These are phyloP conservation scores for Echiichthys vipera DNA, from an alignment of 2,797 vertebrate species.

Conservation along the genomic window DNA sequence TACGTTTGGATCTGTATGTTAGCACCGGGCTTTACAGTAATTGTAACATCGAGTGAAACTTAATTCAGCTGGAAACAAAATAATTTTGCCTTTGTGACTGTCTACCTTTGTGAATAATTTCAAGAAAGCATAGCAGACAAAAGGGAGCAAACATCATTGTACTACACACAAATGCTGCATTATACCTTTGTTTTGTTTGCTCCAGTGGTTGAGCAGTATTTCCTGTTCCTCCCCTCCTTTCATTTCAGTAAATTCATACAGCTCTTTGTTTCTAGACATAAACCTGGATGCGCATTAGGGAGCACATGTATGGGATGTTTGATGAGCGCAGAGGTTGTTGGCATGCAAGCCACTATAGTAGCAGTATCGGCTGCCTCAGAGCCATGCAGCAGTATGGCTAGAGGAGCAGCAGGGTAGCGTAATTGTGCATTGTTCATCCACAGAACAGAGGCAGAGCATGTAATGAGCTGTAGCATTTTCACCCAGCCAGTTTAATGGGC, in stretches of 20 bases:
- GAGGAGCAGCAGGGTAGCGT: constrained; percentile 81
- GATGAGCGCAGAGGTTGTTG: constrained; percentile 67
- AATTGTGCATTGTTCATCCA: constrained; percentile 88
- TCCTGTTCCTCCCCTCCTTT: constrained; percentile 53
- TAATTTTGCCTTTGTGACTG: constrained; percentile 38
- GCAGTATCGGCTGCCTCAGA: constrained; percentile 73
- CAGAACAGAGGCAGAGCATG: constrained; percentile 86
- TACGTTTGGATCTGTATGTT: constrained; percentile 19
- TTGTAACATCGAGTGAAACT: constrained; percentile 34
- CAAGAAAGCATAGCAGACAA: constrained; percentile 55
- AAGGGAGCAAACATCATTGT: constrained; percentile 60
- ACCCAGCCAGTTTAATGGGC: constrained; percentile 84
- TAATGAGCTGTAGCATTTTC: constrained; percentile 86
- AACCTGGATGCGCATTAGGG: constrained; percentile 75
- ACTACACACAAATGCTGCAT: constrained; percentile 52
- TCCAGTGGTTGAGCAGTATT: constrained; percentile 45
- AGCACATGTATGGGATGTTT: constrained; percentile 71
- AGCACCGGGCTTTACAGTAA: constrained; percentile 25
- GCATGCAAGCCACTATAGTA: constrained; percentile 64
- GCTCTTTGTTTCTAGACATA: constrained; percentile 68
- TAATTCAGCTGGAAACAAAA: constrained; percentile 56
- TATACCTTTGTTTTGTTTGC: constrained; percentile 64
- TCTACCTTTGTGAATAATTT: constrained; percentile 49
- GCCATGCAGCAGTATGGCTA: constrained; percentile 68
- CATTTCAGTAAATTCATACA: constrained; percentile 68